phyloP scores from a whole-genome alignment of 2,888 invertebrate genomes.

The Cosmia trapezina region DNA sequence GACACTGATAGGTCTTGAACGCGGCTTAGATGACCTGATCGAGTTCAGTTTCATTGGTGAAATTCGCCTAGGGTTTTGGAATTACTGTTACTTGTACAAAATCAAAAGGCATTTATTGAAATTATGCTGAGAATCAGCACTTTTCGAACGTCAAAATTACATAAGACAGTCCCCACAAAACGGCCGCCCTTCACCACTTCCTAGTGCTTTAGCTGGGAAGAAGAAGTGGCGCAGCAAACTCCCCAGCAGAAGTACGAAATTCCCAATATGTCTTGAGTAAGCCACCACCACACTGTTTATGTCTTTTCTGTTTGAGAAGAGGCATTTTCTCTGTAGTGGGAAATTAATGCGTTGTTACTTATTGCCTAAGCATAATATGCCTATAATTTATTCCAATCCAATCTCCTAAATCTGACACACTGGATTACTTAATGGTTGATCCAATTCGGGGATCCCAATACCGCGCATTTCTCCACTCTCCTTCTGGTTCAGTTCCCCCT shows the following conservation, averaged over 20 bases:
- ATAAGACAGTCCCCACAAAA: no score
- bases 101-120: no score
- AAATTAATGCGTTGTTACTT: neutral
- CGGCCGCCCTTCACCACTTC: no score
- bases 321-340: neutral
- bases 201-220: no score
- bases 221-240: no score
- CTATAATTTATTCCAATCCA: neutral
- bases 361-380: neutral
- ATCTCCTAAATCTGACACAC: neutral
- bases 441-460: neutral
- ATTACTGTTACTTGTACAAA: neutral
- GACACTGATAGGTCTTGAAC: neutral
- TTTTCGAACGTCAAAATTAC: no score
- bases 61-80: neutral
- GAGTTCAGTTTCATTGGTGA: neutral
- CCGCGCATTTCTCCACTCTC: neutral
- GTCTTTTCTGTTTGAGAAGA: neutral
- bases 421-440: neutral
- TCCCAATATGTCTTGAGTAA: neutral
- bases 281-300: neutral
- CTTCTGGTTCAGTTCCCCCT: neutral
- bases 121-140: no score
- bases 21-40: neutral
- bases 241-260: no score